phyloP scores from a whole-genome alignment of 2,113 vertebrate species.

The Corydoras sp. region DNA sequence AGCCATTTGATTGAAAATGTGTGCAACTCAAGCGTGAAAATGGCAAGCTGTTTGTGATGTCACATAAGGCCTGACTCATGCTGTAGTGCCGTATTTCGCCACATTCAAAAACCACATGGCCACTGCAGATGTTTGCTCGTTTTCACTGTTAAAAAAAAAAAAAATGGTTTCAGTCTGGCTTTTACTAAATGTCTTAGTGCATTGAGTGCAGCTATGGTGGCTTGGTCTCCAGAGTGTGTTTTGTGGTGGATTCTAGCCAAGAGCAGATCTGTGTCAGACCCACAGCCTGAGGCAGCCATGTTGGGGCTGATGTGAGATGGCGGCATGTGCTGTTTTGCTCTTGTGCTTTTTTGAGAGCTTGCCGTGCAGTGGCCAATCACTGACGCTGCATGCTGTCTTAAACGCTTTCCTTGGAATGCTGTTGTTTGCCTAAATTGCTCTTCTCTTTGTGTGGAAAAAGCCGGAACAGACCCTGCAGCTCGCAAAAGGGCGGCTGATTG shows the following conservation, averaged over 20 bases:
- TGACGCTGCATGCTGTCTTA: constrained; percentile 23
- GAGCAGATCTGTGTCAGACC: constrained; percentile 12
- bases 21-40: constrained; percentile 48
- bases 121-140: constrained; percentile 32
- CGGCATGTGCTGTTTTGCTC: constrained; percentile 28
- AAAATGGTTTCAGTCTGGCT: too few relatives aligned
- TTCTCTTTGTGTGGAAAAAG: constrained; percentile 50
- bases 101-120: constrained; percentile 22
- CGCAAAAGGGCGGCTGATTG: constrained; percentile 63
- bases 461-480: constrained; percentile 50
- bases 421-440: constrained; percentile 65
- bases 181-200: too few relatives aligned
- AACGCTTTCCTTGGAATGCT: constrained; percentile 51
- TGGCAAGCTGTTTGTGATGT: constrained; percentile 49
- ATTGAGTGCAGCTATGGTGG: too few relatives aligned
- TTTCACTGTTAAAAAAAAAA: constrained; percentile 27
- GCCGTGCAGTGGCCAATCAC: constrained; percentile 35
- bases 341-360: constrained; percentile 27
- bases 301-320: constrained; percentile 32
- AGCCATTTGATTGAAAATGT: constrained; percentile 51
- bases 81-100: constrained; percentile 33
- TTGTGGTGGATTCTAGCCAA: constrained; percentile 23
- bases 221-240: neutral
- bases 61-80: constrained; percentile 46
- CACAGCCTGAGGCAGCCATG: constrained; percentile 33